phyloP scores from a whole-genome alignment of 2,797 vertebrate genomes.

The Sciurus vulgaris region DNA sequence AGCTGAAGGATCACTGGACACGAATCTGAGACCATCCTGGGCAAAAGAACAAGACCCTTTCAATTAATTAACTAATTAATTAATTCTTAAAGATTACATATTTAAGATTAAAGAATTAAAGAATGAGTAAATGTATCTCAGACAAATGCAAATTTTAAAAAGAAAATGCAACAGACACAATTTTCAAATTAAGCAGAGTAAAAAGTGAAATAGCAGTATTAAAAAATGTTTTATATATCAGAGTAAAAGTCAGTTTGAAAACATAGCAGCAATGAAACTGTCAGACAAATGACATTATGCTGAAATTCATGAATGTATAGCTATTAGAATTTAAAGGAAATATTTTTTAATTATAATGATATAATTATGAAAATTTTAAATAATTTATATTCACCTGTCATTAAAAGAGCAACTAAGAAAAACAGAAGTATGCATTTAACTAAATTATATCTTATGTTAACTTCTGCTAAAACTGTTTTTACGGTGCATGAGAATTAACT shows the following conservation, averaged over 20 bases:
- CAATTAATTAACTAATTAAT: too few species aligned
- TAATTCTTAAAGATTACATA: background rate
- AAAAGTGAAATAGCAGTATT: background rate
- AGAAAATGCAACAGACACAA: background rate
- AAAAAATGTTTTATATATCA: conserved; percentile 6
- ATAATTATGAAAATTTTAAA: conserved; percentile 2
- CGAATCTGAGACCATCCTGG: background rate
- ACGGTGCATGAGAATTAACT: background rate
- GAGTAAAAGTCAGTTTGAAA: background rate
- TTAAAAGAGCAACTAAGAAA: background rate
- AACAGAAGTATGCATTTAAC: background rate
- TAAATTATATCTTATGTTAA: background rate
- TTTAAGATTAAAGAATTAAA: background rate
- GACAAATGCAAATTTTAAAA: conserved; percentile 1
- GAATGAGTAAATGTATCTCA: background rate
- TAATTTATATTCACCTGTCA: background rate
- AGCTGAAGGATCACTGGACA: background rate
- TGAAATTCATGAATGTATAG: background rate
- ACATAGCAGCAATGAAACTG: background rate
- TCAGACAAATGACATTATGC: background rate
- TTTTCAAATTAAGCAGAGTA: background rate
- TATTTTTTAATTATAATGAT: background rate
- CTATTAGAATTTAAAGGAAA: background rate
- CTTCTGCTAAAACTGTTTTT: background rate
- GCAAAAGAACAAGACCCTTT: background rate